Base-by-base conservation (phyloP, 1,140 invertebrate genomes). In the Pseudomyrmex pallidus region DNA sequence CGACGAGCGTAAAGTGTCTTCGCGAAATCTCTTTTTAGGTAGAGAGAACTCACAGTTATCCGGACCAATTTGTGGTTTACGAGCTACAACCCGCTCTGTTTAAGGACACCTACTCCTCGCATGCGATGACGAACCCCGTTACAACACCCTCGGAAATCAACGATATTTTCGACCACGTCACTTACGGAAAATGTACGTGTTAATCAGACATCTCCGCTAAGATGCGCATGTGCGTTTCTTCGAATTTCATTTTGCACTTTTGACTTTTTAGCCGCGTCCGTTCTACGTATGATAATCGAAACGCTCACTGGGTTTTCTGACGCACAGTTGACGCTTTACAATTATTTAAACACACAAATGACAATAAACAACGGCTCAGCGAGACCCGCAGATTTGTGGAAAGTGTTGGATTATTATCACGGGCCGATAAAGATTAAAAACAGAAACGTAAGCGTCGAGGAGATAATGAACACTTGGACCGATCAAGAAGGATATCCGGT, bases 231-330 rank as follows among this genome's bases (percentile, higher is more conserved):
- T 1, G 56, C 57, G 25, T 59, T 59, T 59, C 13, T 10, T 59
- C 12, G 0, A 20, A 22, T 59, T 15, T 8, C 3, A 46, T n/a
- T 83, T 87, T 57, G 61, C n/a, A 64, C 56, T 13, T 12, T 46
- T 46, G 17, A 1, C 54, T 46, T 85, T 48, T 7, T 44, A 92
- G 97, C 97, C 25, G 93, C 94, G 78, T 95, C 95, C 15, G 95
- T 98, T 0, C 95, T 98, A 25, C 95, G 96, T 54, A 98, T 97
- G 97, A 95, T 97, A 94, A 94, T 96, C 57, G 95, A 96, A 82
- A 96, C 97, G 87, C 93, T 98, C 13, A 96, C 15, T 7, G 95
- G 94, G 12, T 97, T 97, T 89, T 93, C 25, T 2, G 35, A 4
- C 3, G 35, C 35, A 7, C 0, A 35, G 94, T 94, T 59, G 4